Conservation (phyloP, 92 coral and sea anemone species). For the Ricordea florida region DNA sequence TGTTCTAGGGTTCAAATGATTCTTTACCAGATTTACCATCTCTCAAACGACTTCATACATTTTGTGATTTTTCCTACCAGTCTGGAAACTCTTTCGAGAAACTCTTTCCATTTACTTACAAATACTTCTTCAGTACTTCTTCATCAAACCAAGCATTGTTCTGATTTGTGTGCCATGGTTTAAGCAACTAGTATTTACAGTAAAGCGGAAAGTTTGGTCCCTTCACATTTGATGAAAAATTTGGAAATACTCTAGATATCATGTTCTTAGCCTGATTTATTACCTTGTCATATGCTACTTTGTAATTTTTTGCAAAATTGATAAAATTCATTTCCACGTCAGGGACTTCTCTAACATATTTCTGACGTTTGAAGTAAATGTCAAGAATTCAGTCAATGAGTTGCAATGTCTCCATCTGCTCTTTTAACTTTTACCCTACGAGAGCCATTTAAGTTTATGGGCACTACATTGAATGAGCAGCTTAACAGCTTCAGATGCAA, state of each 20-base stretch:
- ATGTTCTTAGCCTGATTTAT: conserved; percentile 57
- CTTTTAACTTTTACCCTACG: conserved; percentile 14
- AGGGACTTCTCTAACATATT: conserved; percentile 41
- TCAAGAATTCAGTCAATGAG: conserved; percentile 65
- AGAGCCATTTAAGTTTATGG: conserved; percentile 69
- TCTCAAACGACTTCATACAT: conserved; percentile 27
- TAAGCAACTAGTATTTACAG: too few species aligned
- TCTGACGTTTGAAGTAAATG: conserved; percentile 52
- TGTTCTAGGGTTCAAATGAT: conserved; percentile 38
- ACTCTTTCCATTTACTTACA: too few species aligned
- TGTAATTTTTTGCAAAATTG: conserved; percentile 64
- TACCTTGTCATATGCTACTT: conserved; percentile 63
- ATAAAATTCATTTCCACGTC: conserved; percentile 52
- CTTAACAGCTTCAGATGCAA: conserved; percentile 12
- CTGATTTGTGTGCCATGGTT: too few species aligned
- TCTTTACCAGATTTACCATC: conserved; percentile 26
- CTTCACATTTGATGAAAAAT: conserved; percentile 64
- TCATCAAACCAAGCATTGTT: too few species aligned
- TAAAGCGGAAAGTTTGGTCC: conserved; percentile 52
- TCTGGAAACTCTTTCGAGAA: too few species aligned
- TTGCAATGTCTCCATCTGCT: conserved; percentile 12
- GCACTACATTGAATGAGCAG: conserved; percentile 41
- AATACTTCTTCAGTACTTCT: too few species aligned
- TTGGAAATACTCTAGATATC: conserved; percentile 66
- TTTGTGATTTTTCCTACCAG: too few species aligned